These are phyloP conservation scores for Cantharis nigra DNA, from an alignment of 2,888 invertebrate genomes.

Conservation along the genomic window DNA sequence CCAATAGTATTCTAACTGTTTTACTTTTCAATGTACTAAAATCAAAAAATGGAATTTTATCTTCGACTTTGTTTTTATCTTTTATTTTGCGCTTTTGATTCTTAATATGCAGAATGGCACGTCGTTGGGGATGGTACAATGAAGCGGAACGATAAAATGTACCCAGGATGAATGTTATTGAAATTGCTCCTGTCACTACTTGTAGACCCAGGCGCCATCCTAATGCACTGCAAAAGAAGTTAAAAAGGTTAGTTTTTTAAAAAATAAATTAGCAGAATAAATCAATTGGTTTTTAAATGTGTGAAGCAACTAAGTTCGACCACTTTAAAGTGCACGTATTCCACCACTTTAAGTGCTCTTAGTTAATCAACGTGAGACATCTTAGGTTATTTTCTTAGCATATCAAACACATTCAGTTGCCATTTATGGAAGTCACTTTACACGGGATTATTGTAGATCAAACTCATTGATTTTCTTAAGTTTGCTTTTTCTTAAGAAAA, in stretches of 20 bases:
- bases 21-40: constrained; percentile 83
- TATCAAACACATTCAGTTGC: constrained; percentile 3
- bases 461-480: constrained; percentile 4
- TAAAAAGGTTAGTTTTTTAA: constrained; percentile 1
- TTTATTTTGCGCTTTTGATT: constrained; percentile 85
- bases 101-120: constrained; percentile 86
- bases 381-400: not conserved
- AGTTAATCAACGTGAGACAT: constrained; percentile 19
- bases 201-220: constrained; percentile 85
- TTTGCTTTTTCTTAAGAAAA: not conserved
- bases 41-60: constrained; percentile 84
- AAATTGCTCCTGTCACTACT: constrained; percentile 82
- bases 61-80: constrained; percentile 75
- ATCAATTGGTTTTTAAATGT: not conserved
- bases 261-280: not conserved
- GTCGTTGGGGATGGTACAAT: constrained; percentile 83
- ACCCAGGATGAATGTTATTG: constrained; percentile 81
- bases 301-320: not conserved
- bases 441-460: constrained; percentile 1
- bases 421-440: constrained; percentile 9
- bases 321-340: not conserved
- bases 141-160: constrained; percentile 88
- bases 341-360: constrained; percentile 13
- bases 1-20: constrained; percentile 79
- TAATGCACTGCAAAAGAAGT: constrained; percentile 64